Evolutionary conservation across 2,888 invertebrate genomes (phyloP).

Genomic region (Melanostoma scalare): DNA sequence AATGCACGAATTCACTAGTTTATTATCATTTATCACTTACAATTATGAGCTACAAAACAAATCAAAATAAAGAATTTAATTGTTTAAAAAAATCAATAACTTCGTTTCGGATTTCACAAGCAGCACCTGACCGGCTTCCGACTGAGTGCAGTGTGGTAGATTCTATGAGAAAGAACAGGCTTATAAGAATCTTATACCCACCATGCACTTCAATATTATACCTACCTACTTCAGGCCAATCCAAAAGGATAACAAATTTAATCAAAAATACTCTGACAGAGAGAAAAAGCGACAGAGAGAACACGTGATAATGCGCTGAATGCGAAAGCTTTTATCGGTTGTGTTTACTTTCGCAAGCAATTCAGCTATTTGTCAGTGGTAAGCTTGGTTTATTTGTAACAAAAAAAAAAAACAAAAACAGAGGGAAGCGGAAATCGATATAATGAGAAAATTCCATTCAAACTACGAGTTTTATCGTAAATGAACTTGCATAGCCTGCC

Average conservation of each 20-base stretch:
- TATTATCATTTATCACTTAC: slow-evolving; percentile 11
- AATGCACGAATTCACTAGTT: slow-evolving; percentile 10
- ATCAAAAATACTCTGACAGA: background rate
- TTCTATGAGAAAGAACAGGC: background rate
- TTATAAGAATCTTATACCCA: slow-evolving; percentile 16
- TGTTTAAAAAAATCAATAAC: slow-evolving; percentile 46
- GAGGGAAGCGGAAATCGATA: too few relatives aligned
- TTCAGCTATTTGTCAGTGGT: too few relatives aligned
- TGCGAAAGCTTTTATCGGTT: background rate
- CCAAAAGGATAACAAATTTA: slow-evolving; percentile 11
- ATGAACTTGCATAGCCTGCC: too few relatives aligned
- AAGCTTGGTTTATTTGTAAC: too few relatives aligned
- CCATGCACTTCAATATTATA: slow-evolving; percentile 13
- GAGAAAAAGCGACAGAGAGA: background rate
- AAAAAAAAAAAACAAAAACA: too few relatives aligned
- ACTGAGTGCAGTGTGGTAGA: slow-evolving; percentile 57
- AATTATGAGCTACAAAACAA: slow-evolving; percentile 10
- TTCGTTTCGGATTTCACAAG: slow-evolving; percentile 38
- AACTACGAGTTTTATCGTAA: too few relatives aligned
- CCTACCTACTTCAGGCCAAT: background rate
- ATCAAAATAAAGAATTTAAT: slow-evolving; percentile 1
- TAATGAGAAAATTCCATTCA: too few relatives aligned
- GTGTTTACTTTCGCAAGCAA: background rate
- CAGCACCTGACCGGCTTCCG: slow-evolving; percentile 56
- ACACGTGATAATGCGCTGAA: slow-evolving; percentile 14